These are phyloP conservation scores for Amiota minor DNA, from an alignment of 2,888 invertebrate species.

Conservation along the genomic window DNA sequence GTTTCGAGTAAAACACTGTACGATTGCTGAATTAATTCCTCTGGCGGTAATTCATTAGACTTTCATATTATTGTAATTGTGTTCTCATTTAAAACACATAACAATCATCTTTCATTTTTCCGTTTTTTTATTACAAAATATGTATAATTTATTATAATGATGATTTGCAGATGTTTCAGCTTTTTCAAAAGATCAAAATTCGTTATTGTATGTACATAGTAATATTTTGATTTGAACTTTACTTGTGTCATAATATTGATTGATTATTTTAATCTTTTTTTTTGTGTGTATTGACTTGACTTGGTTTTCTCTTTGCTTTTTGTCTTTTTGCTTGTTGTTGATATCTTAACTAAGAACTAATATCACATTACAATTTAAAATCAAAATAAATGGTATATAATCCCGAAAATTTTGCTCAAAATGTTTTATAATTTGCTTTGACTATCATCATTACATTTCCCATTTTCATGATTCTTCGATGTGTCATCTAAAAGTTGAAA, in stretches of 20 bases:
- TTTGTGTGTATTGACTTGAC: no score
- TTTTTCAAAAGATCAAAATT: not conserved
- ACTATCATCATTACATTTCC: not conserved
- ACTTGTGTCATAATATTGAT: not conserved
- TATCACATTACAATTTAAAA: constrained; percentile 9
- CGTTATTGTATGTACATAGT: not conserved
- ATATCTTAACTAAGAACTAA: constrained; percentile 5
- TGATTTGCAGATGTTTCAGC: not conserved
- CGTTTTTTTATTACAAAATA: no score
- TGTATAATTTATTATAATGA: no score
- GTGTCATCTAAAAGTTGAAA: constrained; percentile 71
- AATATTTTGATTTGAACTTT: not conserved
- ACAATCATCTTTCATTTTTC: no score
- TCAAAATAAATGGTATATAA: not conserved
- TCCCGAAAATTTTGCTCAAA: not conserved
- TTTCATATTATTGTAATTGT: no score
- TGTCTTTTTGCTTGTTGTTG: not conserved
- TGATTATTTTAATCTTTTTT: no score
- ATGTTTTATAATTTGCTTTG: not conserved
- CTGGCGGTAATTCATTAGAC: no score
- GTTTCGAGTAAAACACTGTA: no score
- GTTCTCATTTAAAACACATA: no score
- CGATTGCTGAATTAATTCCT: no score
- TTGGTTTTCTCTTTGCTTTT: not conserved
- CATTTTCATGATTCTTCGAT: not conserved